Evolutionary conservation across 2,888 invertebrate genomes (phyloP).

Genomic region (Caenorhabditis plicata): DNA sequence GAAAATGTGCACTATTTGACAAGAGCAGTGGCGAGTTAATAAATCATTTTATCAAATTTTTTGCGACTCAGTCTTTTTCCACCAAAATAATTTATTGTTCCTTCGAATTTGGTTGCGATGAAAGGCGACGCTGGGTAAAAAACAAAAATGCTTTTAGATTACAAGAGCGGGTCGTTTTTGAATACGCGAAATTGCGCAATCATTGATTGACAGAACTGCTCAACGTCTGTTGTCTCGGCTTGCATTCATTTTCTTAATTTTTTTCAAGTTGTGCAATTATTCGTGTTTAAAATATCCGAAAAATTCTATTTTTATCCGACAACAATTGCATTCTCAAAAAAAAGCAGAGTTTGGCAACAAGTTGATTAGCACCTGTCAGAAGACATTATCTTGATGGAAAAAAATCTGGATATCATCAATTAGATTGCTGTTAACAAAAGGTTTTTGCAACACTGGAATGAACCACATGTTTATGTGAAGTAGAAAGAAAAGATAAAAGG

Average conservation of each 20-base stretch:
- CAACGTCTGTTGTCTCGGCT: slow-evolving; percentile 2
- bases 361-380: too few species aligned
- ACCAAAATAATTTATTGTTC: too few species aligned
- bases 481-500: background rate
- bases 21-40: too few species aligned
- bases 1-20: slow-evolving; percentile 10
- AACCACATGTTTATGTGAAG: slow-evolving; percentile 17
- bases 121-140: background rate
- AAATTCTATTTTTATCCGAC: background rate
- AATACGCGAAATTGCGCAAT: slow-evolving; percentile 6
- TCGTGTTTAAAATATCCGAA: too few species aligned
- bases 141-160: too few species aligned
- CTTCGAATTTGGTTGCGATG: too few species aligned
- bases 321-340: too few species aligned
- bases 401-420: slow-evolving; percentile 13
- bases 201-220: background rate
- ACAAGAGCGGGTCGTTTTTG: too few species aligned
- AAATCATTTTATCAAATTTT: background rate
- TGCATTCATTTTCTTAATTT: background rate
- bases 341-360: too few species aligned
- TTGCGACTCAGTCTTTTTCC: background rate
- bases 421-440: slow-evolving; percentile 7
- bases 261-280: too few species aligned
- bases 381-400: too few species aligned
- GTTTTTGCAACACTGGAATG: slow-evolving; percentile 14